Base-by-base conservation (phyloP, 2,888 invertebrate genomes). In the Halictus ligatus region DNA sequence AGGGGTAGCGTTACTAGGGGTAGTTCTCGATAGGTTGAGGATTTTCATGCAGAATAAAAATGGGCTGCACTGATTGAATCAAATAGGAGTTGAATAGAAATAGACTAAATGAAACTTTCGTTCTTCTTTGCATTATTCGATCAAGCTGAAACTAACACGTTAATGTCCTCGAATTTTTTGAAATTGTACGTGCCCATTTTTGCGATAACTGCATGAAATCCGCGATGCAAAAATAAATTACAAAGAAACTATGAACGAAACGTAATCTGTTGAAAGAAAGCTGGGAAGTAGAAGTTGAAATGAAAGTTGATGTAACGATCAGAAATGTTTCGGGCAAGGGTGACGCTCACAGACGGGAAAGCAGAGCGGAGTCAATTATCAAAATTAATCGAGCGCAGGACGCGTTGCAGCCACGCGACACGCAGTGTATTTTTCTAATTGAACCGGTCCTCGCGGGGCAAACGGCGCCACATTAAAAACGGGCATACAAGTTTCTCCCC, bases 341-440 rank as follows among this genome's bases (percentile, higher is more conserved):
- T 15, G 60, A 7, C 25, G 60, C 25, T 25, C 15, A 6, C 6
- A 15, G 13, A 29, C 25, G 25, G 15, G 25, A 64, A 64, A 64
- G 25, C 21, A 40, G 21, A 0, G 40, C 35, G 35, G n/a, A 40
- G 40, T 69, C 69, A 40, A 69, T 69, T 69, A 46, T 76, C 29
- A 29, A 48, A 76, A 64, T 64, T 60, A 64, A 48, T 64, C 29
- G 75, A 18, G 60, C 25, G 8, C 25, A 46, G 25, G 18, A 60
- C 46, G 40, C 40, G 21, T 43, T n/a, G 43, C 13, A 12, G 40
- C 8, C 75, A 43, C 10, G 58, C 35, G 54, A 35, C 29, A 4
- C 58, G 4, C 3, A 54, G 67, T 21, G 40, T 40, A 72, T 84
- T 85, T 75, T 79, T 84, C 40, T 85, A 75, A 79, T 75, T 54